A percentile compares a stretch with the other conserved stretches of the same genome.
Conservation (phyloP, 2,113 vertebrate species). For the Chaenocephalus aceratus region DNA sequence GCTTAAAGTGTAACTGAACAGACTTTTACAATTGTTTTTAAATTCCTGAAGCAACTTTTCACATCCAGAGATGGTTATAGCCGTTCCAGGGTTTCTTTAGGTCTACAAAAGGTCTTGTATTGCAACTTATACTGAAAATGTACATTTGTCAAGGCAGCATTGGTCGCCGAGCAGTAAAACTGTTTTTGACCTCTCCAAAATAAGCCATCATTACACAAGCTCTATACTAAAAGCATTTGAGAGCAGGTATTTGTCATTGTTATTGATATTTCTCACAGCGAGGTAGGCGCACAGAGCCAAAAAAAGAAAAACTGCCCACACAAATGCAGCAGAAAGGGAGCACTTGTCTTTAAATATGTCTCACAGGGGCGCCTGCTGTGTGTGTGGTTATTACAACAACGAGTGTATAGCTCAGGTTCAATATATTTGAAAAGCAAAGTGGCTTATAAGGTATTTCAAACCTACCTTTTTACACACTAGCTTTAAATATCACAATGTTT, state of each 20-base stretch:
- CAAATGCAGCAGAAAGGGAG: constrained; percentile 31
- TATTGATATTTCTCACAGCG: constrained; percentile 53
- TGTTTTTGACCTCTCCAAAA: constrained; percentile 34
- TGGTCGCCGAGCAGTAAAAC: constrained; percentile 19
- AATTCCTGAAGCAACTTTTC: not conserved
- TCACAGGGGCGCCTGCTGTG: constrained; percentile 26
- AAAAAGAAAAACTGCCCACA: constrained; percentile 48
- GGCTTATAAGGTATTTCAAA: not conserved
- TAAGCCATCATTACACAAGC: constrained; percentile 44
- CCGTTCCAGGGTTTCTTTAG: not conserved
- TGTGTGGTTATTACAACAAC: constrained; percentile 44
- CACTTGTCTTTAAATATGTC: constrained; percentile 57
- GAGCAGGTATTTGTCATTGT: constrained; percentile 59
- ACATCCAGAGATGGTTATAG: not conserved
- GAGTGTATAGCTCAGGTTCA: constrained; percentile 23
- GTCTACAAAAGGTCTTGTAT: not conserved
- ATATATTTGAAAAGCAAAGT: not conserved
- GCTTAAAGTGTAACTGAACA: not conserved
- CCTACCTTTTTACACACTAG: not conserved
- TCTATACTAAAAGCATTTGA: constrained; percentile 23
- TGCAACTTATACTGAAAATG: constrained; percentile 23
- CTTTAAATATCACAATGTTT: not conserved
- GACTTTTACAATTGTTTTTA: not conserved
- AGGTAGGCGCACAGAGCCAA: constrained; percentile 21
- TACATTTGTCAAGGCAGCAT: constrained; percentile 28